Evolutionary conservation across 2,797 vertebrate genomes (phyloP).

Genomic region (Eospalax fontanierii): DNA sequence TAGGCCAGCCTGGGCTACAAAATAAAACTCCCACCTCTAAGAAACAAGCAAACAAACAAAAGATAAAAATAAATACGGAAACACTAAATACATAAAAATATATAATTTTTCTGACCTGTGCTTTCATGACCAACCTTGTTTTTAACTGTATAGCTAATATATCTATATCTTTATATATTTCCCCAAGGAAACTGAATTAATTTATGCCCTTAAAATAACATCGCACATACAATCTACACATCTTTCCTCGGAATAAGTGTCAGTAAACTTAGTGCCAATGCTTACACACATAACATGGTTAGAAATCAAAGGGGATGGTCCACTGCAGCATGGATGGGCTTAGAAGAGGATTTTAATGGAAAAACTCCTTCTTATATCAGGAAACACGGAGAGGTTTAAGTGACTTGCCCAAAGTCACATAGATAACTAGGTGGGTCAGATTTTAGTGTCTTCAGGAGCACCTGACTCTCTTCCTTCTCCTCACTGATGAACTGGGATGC

Average conservation of each 20-base stretch:
- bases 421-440: neutral
- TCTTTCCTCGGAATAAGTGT: neutral
- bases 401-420: neutral
- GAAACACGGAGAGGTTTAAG: neutral
- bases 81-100: neutral
- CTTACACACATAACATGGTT: neutral
- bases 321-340: neutral
- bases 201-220: constrained; percentile 21
- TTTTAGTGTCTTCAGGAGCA: neutral
- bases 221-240: neutral
- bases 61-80: neutral
- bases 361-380: neutral
- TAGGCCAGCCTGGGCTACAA: neutral
- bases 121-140: neutral
- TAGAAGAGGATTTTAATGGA: neutral
- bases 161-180: neutral
- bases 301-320: neutral
- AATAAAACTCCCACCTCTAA: too few relatives aligned
- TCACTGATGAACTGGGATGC: neutral
- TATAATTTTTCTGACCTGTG: neutral
- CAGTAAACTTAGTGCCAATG: neutral
- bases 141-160: neutral
- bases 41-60: too few relatives aligned
- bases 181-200: neutral
- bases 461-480: neutral